Base-by-base conservation (phyloP, 2,888 invertebrate species). In the Serrognathus titanus region DNA sequence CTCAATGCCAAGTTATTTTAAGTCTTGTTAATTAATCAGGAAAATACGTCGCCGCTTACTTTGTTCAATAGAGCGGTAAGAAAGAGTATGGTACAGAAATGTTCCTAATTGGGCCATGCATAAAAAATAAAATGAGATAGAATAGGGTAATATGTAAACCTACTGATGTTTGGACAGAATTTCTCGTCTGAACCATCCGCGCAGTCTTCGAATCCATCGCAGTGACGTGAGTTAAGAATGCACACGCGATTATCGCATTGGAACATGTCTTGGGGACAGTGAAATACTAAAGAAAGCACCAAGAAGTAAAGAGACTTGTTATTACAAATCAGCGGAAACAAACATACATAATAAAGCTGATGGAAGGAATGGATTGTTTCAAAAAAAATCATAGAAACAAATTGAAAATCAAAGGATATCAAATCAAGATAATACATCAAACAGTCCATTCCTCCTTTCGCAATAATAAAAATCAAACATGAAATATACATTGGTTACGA, bases 161-260 rank as follows among this genome's bases (percentile, higher is more conserved):
- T 43, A 43, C 43, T 43, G 43, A 43, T 43, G 16, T 43, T 43
- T 16, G 10, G 10, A 20, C 43, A 43, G 20, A 43, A 10, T 16
- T 73, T 74, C 75, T 88, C 88, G 65, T 88, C 88, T 4, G 83
- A 83, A 53, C 79, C 79, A 70, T 88, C 87, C 31, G 69, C 61
- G 67, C 88, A 88, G 70, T 88, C 86, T 31, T 48, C 48, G 36
- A 75, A 64, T 48, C 79, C 78, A 69, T 91, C 85, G 69, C 92
- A 92, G 54, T 77, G 76, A 66, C 84, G 83, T 11, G 77, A 76
- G n/a, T 70, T 74, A 58, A 82, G 75, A 13, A 81, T 75, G 69
- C 83, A 83, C 59, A 64, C 70, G 57, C 83, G 82, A 69, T 79
- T 78, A 39, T 68, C 71, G 71, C 85, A 85, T 51, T 75, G 74